Percentiles rank a stretch among this genome's conserved stretches.
Conservation (phyloP, 2,797 vertebrate species). For the Yasuhikotakia modesta region DNA sequence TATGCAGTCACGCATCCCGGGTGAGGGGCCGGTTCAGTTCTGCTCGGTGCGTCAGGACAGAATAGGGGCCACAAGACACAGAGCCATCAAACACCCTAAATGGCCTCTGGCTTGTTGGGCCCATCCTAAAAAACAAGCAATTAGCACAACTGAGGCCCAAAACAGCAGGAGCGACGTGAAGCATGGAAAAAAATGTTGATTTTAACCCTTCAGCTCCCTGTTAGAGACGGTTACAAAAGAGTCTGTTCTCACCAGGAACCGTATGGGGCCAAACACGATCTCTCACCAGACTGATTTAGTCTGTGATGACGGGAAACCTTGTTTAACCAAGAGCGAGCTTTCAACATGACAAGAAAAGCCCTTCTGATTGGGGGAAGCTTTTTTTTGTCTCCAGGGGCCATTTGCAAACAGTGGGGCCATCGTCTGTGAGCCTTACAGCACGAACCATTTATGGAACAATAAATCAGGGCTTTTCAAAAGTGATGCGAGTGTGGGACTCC, state of each 20-base stretch:
- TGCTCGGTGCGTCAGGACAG: slow-evolving; percentile 25
- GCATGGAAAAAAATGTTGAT: slow-evolving; percentile 70
- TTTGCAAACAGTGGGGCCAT: slow-evolving; percentile 71
- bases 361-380: slow-evolving; percentile 66
- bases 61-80: slow-evolving; percentile 62
- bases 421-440: slow-evolving; percentile 64
- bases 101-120: slow-evolving; percentile 65
- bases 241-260: slow-evolving; percentile 60
- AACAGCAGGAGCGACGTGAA: slow-evolving; percentile 69
- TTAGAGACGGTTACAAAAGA: slow-evolving; percentile 57
- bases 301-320: slow-evolving; percentile 49
- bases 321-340: slow-evolving; percentile 44
- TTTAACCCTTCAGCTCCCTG: slow-evolving; percentile 68
- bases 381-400: slow-evolving; percentile 70
- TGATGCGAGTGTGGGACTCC: slow-evolving; percentile 53
- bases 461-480: slow-evolving; percentile 73
- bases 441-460: slow-evolving; percentile 78
- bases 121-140: slow-evolving; percentile 71
- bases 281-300: slow-evolving; percentile 39
- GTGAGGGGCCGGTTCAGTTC: slow-evolving; percentile 24
- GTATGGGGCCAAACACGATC: slow-evolving; percentile 45
- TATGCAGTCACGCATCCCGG: slow-evolving; percentile 53
- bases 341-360: slow-evolving; percentile 59
- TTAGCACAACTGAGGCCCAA: slow-evolving; percentile 71
- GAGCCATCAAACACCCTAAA: slow-evolving; percentile 66